Evolutionary conservation across 2,113 vertebrate species (phyloP).

Genomic region (Silurus glanis): DNA sequence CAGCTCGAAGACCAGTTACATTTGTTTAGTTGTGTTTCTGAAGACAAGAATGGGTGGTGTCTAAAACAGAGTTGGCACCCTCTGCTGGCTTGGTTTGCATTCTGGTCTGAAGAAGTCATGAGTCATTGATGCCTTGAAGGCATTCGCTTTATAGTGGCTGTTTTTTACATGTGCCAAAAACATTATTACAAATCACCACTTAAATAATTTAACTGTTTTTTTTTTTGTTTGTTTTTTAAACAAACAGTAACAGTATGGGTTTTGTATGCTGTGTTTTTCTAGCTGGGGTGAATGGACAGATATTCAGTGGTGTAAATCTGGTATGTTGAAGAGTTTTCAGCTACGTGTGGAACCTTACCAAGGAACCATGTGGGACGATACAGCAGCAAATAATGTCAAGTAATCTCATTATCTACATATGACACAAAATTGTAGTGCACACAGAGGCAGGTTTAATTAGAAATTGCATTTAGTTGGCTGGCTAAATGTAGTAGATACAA

Average conservation of each 20-base stretch:
- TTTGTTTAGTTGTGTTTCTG: background rate
- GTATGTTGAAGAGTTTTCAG: slow-evolving; percentile 41
- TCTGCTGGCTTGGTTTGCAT: background rate
- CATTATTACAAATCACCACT: background rate
- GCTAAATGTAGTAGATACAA: background rate
- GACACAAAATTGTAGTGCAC: too few species aligned
- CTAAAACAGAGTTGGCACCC: background rate
- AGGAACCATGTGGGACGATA: slow-evolving; percentile 42
- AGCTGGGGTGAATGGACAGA: slow-evolving; percentile 54
- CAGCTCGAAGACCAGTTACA: background rate
- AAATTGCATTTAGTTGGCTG: background rate
- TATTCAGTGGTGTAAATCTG: slow-evolving; percentile 46
- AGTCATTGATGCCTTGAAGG: background rate
- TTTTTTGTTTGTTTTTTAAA: background rate
- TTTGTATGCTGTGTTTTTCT: background rate
- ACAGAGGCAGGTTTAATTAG: background rate
- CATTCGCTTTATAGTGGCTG: background rate
- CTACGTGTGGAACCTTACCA: slow-evolving; percentile 47
- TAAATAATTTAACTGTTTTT: background rate
- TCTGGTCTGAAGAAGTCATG: background rate
- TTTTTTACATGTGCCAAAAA: background rate
- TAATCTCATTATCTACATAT: background rate
- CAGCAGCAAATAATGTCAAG: slow-evolving; percentile 55
- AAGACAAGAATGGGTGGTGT: background rate
- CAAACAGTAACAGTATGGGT: background rate